Percentiles rank a stretch among this genome's conserved stretches.
Evolutionary conservation across 1,140 invertebrate genomes (phyloP).

Genomic region (Pseudobourletiella spinata): DNA sequence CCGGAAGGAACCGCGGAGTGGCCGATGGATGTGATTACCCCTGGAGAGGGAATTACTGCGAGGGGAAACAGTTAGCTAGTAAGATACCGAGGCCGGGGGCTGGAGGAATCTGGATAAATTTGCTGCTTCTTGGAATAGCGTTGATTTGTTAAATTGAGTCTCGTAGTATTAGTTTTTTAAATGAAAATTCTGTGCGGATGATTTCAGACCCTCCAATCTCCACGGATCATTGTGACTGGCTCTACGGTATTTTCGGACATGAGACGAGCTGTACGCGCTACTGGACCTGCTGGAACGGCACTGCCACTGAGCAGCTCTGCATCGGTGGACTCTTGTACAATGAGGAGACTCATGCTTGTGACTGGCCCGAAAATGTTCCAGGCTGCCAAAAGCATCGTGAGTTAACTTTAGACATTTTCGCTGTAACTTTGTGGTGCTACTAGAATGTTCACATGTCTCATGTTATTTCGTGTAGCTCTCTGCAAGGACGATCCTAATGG

Average conservation of each 20-base stretch:
- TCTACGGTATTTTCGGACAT: conserved; percentile 86
- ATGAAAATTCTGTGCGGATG: not conserved
- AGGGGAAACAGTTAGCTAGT: conserved; percentile 62
- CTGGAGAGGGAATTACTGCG: conserved; percentile 77
- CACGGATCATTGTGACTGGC: conserved; percentile 81
- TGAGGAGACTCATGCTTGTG: conserved; percentile 77
- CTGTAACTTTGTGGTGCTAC: too few species aligned
- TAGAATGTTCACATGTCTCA: too few species aligned
- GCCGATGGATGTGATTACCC: conserved; percentile 69
- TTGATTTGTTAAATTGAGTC: not conserved
- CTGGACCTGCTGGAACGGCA: conserved; percentile 92
- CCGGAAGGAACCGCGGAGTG: conserved; percentile 60
- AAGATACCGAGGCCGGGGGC: conserved; percentile 40
- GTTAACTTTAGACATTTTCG: too few species aligned
- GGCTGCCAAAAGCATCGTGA: conserved; percentile 90
- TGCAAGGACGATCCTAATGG: conserved; percentile 81
- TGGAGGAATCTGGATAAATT: too few species aligned
- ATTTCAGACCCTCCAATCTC: conserved; percentile 66
- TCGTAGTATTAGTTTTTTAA: not conserved
- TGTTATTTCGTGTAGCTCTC: conserved; percentile 66
- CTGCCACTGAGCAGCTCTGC: conserved; percentile 83
- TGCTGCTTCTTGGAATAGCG: too few species aligned
- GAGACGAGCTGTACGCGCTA: conserved; percentile 85
- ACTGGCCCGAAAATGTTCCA: conserved; percentile 86
- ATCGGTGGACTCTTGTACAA: conserved; percentile 85